Conservation (phyloP, 2,113 vertebrate genomes). For the Tetraodon nigroviridis region DNA sequence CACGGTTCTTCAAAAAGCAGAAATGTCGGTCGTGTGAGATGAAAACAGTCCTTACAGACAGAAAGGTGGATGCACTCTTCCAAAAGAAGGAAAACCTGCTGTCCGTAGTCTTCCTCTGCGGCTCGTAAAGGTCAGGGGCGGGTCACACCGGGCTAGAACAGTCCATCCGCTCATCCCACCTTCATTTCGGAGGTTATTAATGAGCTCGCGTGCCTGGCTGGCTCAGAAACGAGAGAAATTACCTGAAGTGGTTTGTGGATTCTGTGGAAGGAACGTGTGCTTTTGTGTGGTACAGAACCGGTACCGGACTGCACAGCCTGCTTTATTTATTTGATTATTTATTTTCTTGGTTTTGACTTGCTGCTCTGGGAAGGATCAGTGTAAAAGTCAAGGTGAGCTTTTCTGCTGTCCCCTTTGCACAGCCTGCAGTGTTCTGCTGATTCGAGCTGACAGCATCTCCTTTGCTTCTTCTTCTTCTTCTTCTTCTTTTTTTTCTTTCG, state of each 20-base stretch:
- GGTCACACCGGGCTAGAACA: constrained; percentile 54
- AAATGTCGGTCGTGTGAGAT: no score
- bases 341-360: neutral
- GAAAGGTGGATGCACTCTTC: constrained; percentile 38
- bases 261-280: constrained; percentile 17
- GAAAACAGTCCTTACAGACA: constrained; percentile 43
- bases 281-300: constrained; percentile 4
- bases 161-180: constrained; percentile 55
- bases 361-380: neutral
- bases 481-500: no score
- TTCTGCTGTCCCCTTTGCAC: neutral
- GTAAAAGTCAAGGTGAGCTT: neutral
- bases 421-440: neutral
- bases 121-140: constrained; percentile 63
- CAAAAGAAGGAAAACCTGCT: constrained; percentile 33
- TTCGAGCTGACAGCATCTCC: constrained; percentile 5
- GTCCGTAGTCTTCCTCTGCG: constrained; percentile 38
- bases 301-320: constrained; percentile 2
- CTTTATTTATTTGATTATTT: no score
- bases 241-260: constrained; percentile 28
- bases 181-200: constrained; percentile 64
- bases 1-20: no score
- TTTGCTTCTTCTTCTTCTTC: constrained; percentile 35
- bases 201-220: constrained; percentile 52
- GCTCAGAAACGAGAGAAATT: constrained; percentile 47